These are phyloP conservation scores for Mylabris phalerata DNA, from an alignment of 1,140 invertebrate genomes.

Conservation along the genomic window DNA sequence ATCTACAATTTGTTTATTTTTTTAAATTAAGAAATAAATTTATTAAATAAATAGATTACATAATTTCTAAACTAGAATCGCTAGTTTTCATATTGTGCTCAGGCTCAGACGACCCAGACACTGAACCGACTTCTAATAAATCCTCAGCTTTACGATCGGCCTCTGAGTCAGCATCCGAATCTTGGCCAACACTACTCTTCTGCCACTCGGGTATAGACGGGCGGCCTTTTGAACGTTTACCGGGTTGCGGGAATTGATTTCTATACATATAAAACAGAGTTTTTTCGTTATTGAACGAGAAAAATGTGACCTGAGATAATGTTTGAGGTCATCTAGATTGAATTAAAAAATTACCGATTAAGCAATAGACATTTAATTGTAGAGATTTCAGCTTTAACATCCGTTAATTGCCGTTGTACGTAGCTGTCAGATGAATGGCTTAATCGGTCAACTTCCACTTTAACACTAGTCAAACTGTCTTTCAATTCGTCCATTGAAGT, in stretches of 20 bases:
- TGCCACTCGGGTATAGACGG: slow-evolving; percentile 73
- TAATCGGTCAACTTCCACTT: slow-evolving; percentile 51
- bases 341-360: slow-evolving; percentile 51
- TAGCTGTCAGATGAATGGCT: slow-evolving; percentile 44
- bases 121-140: slow-evolving; percentile 44
- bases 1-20: background rate
- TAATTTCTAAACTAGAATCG: slow-evolving; percentile 62
- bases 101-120: slow-evolving; percentile 56
- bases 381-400: slow-evolving; percentile 65
- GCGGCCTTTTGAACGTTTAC: slow-evolving; percentile 53
- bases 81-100: slow-evolving; percentile 61
- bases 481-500: slow-evolving; percentile 50
- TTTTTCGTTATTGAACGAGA: no score
- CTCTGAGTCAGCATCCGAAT: slow-evolving; percentile 24
- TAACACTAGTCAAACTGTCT: slow-evolving; percentile 50
- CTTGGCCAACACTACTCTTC: slow-evolving; percentile 46
- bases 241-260: slow-evolving; percentile 62
- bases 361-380: slow-evolving; percentile 70
- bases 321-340: background rate
- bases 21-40: background rate
- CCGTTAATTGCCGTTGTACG: slow-evolving; percentile 55
- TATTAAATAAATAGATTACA: slow-evolving; percentile 44
- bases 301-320: background rate
- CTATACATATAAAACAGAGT: slow-evolving; percentile 35
- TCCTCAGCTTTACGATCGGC: slow-evolving; percentile 37